These are phyloP conservation scores for Adelges cooleyi DNA, from an alignment of 1,140 invertebrate genomes.

Conservation along the genomic window DNA sequence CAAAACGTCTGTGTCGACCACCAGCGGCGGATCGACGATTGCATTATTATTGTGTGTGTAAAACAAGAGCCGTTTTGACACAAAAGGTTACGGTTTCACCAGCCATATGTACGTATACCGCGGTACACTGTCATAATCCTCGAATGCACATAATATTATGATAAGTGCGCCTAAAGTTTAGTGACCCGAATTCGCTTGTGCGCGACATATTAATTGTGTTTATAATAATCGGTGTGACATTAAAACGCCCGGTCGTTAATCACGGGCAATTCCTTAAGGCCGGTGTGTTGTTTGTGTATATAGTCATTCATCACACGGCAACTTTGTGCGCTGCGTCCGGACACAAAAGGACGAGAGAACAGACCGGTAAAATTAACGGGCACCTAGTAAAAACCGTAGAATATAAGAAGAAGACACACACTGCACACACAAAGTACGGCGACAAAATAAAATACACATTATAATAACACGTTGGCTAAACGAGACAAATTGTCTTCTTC, in stretches of 20 bases:
- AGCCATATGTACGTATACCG: too few relatives aligned
- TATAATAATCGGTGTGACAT: conserved; percentile 19
- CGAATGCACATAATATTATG: too few relatives aligned
- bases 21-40: too few relatives aligned
- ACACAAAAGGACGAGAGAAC: conserved; percentile 5
- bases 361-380: conserved; percentile 8
- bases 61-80: too few relatives aligned
- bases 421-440: too few relatives aligned
- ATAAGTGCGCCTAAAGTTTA: conserved; percentile 7
- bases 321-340: neutral
- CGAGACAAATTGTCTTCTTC: conserved; percentile 16
- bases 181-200: conserved; percentile 10
- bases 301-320: conserved; percentile 8
- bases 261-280: conserved; percentile 3
- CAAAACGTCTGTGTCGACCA: too few relatives aligned
- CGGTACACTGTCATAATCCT: too few relatives aligned
- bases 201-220: neutral
- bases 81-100: too few relatives aligned
- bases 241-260: conserved; percentile 23
- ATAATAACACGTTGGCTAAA: conserved; percentile 2
- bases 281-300: neutral
- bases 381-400: neutral
- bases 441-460: neutral
- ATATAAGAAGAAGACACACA: neutral
- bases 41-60: too few relatives aligned